phyloP scores from a whole-genome alignment of 2,888 invertebrate species.

The Oligia strigilis region DNA sequence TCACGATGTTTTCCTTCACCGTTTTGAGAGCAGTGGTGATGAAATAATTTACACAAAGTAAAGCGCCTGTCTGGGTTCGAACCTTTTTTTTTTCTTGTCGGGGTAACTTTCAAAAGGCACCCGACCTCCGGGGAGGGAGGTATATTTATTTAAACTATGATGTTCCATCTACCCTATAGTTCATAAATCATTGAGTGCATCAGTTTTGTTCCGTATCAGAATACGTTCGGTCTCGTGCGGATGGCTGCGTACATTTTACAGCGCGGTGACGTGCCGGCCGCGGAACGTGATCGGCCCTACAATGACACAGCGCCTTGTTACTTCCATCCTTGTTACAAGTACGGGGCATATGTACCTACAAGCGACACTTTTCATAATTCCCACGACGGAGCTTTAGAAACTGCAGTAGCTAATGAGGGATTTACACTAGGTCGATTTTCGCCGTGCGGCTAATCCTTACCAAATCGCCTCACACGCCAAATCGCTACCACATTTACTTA shows the following conservation, averaged over 20 bases:
- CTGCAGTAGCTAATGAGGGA: not conserved
- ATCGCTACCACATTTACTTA: not conserved
- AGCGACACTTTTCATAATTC: constrained; percentile 54
- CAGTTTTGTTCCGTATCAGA: constrained; percentile 67
- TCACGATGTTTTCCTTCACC: too few relatives aligned
- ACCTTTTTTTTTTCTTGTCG: too few relatives aligned
- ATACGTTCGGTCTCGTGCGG: constrained; percentile 74
- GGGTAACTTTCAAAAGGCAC: too few relatives aligned
- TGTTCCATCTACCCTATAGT: too few relatives aligned
- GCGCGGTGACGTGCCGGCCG: constrained; percentile 68
- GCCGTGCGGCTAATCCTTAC: not conserved
- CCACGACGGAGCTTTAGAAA: constrained; percentile 4
- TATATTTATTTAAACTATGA: too few relatives aligned
- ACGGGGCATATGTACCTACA: constrained; percentile 63
- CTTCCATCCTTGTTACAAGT: constrained; percentile 72
- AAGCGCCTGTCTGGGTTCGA: too few relatives aligned
- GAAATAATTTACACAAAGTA: too few relatives aligned
- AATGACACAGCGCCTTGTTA: constrained; percentile 72
- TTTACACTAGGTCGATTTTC: not conserved
- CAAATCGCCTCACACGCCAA: not conserved
- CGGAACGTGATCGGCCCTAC: constrained; percentile 79
- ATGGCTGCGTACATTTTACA: constrained; percentile 85
- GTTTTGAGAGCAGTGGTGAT: too few relatives aligned
- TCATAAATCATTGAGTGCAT: not conserved
- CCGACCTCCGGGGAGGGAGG: too few relatives aligned